A percentile compares a stretch with the other conserved stretches of the same genome.
Evolutionary conservation across 2,797 vertebrate genomes (phyloP).

Genomic region (Orientallactaga sibirica): DNA sequence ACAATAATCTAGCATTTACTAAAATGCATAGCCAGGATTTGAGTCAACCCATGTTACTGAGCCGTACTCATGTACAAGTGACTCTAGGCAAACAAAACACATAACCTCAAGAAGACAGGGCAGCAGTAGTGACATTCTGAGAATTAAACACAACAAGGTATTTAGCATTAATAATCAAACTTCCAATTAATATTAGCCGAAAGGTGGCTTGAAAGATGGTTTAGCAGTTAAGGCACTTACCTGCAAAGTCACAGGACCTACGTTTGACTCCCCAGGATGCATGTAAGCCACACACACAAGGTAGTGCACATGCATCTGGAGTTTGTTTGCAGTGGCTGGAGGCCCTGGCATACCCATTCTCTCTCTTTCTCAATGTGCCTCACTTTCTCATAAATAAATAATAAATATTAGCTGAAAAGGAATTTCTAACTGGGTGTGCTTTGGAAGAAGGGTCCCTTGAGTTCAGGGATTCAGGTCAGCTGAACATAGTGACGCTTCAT

Average conservation of each 20-base stretch:
- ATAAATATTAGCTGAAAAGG: neutral
- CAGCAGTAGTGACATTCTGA: neutral
- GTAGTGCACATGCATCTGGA: no score
- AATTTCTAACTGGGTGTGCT: neutral
- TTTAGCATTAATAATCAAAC: neutral
- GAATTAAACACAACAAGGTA: neutral
- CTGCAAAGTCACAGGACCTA: no score
- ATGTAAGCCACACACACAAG: no score
- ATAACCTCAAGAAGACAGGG: conserved; percentile 9
- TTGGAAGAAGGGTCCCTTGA: neutral
- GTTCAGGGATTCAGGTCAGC: neutral
- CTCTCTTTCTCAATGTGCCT: no score
- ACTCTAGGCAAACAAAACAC: neutral
- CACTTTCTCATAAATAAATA: no score
- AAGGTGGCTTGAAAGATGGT: no score
- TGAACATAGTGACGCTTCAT: neutral
- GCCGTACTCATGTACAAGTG: neutral
- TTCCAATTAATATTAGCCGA: no score
- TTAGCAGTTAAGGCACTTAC: no score
- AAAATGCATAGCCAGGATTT: neutral
- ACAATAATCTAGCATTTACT: neutral
- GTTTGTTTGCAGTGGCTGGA: no score
- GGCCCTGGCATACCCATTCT: no score
- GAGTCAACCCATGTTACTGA: neutral
- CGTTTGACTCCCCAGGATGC: no score